These are phyloP conservation scores for Phoeniculus purpureus DNA, from an alignment of 2,797 vertebrate genomes.

Conservation along the genomic window DNA sequence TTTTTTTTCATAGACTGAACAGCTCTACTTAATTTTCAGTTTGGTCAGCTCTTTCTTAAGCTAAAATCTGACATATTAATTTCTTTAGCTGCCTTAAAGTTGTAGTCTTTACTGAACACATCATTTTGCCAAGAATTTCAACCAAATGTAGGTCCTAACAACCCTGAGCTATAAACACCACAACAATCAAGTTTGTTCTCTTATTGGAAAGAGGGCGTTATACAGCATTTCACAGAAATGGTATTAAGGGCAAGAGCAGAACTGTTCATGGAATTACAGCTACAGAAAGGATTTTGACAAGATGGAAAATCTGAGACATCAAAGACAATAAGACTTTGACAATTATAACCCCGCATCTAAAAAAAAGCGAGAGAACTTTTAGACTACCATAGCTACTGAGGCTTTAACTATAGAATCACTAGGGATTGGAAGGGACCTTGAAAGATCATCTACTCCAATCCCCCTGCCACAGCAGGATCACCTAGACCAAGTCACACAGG, in stretches of 20 bases:
- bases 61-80: conserved; percentile 56
- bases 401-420: too few relatives aligned
- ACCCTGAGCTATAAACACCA: conserved; percentile 47
- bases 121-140: conserved; percentile 35
- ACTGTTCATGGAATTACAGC: not conserved
- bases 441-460: too few relatives aligned
- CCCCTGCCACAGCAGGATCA: too few relatives aligned
- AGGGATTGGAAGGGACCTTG: too few relatives aligned
- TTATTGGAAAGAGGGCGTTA: not conserved
- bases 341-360: not conserved
- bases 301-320: not conserved
- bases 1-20: not conserved
- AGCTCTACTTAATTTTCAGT: conserved; percentile 11
- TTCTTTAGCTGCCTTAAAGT: conserved; percentile 31
- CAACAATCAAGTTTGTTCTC: conserved; percentile 27
- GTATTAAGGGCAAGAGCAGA: not conserved
- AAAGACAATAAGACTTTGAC: not conserved
- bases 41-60: conserved; percentile 37
- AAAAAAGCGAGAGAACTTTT: not conserved
- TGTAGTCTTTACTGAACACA: conserved; percentile 28
- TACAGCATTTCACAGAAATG: not conserved
- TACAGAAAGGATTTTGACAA: not conserved
- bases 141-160: conserved; percentile 40
- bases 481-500: too few relatives aligned
- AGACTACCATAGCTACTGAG: not conserved